A percentile compares a stretch with the other conserved stretches of the same genome.
Conservation (phyloP, 30 jellyfish, hydroid and myxozoan species). For the Pelagia noctiluca region DNA sequence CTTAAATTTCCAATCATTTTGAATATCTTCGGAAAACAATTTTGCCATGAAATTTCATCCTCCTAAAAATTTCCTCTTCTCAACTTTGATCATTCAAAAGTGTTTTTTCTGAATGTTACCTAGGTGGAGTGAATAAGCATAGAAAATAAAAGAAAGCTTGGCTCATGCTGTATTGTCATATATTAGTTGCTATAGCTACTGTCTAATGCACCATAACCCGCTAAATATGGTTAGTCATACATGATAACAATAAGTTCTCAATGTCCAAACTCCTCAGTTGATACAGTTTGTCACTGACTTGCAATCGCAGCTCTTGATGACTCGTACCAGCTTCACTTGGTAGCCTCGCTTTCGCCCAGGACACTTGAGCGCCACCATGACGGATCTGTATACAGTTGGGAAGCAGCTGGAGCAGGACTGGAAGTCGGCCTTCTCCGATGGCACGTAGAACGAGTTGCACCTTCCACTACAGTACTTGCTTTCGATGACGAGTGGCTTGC, state of each 20-base stretch:
- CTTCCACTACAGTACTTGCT: conserved; percentile 59
- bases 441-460: conserved; percentile 74
- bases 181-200: too few species aligned
- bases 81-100: too few species aligned
- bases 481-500: conserved; percentile 45
- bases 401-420: conserved; percentile 68
- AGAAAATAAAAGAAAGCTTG: too few species aligned
- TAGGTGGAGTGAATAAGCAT: too few species aligned
- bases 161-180: too few species aligned
- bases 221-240: too few species aligned
- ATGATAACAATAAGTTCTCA: background rate
- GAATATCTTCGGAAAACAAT: too few species aligned
- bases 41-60: too few species aligned
- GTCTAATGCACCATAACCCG: too few species aligned
- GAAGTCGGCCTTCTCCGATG: conserved; percentile 45
- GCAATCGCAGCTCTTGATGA: conserved; percentile 45
- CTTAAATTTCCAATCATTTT: too few species aligned
- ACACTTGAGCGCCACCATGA: conserved; percentile 37
- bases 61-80: too few species aligned
- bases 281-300: conserved; percentile 50
- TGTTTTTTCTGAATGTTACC: too few species aligned
- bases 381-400: conserved; percentile 20
- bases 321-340: conserved; percentile 36
- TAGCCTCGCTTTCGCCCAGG: conserved; percentile 57
- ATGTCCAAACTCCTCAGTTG: background rate